These are phyloP conservation scores for Noctua pronuba DNA, from an alignment of 2,888 invertebrate species.

Conservation along the genomic window DNA sequence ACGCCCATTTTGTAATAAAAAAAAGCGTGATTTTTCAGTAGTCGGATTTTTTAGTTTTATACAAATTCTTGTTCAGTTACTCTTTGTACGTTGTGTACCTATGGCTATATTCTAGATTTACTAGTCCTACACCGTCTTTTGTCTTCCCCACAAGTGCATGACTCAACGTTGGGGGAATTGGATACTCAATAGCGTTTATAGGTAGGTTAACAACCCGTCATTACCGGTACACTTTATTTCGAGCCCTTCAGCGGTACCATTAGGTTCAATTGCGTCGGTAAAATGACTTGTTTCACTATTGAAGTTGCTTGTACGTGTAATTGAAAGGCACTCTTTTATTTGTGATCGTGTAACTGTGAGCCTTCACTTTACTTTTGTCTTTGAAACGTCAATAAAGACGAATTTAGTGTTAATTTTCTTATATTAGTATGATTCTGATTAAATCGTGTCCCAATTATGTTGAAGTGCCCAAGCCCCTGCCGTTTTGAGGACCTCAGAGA, in stretches of 20 bases:
- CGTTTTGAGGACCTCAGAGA: background rate
- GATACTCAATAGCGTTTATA: slow-evolving; percentile 47
- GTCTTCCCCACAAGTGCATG: slow-evolving; percentile 37
- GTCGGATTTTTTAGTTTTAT: too few species aligned
- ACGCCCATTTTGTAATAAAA: too few species aligned
- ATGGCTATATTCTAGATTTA: background rate
- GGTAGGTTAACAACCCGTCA: slow-evolving; percentile 30
- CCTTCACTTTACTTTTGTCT: background rate
- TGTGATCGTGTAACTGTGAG: background rate
- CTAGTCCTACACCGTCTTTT: slow-evolving; percentile 21
- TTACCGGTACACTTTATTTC: slow-evolving; percentile 39
- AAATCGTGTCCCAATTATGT: background rate
- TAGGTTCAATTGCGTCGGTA: background rate
- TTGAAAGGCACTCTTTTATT: slow-evolving; percentile 25
- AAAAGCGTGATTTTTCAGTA: too few species aligned
- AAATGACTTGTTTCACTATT: slow-evolving; percentile 29
- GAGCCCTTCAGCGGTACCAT: background rate
- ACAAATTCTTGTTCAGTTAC: too few species aligned
- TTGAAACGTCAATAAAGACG: background rate
- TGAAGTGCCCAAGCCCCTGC: background rate
- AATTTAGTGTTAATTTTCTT: background rate
- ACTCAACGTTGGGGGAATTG: slow-evolving; percentile 51
- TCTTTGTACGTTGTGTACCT: too few species aligned
- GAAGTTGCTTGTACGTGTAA: slow-evolving; percentile 21
- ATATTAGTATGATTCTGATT: background rate